Percentiles rank a stretch among this genome's conserved stretches.
Conservation (phyloP, 2,888 invertebrate species). For the Abrostola tripartita region DNA sequence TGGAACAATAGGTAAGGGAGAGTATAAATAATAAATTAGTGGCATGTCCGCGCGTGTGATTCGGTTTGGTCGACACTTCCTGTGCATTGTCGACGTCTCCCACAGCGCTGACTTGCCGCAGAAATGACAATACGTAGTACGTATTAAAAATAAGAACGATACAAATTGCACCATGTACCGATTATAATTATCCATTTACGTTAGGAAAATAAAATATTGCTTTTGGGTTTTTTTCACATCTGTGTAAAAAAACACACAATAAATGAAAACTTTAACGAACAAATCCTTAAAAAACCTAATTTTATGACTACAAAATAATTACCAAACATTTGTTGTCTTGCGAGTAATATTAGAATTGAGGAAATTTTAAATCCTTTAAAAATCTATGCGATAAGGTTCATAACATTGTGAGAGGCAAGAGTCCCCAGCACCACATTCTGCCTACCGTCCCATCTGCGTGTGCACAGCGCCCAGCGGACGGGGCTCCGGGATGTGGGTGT, state of each 20-base stretch:
- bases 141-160: not conserved
- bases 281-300: too few relatives aligned
- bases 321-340: too few relatives aligned
- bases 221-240: too few relatives aligned
- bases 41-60: slow-evolving; percentile 77
- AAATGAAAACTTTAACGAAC: too few relatives aligned
- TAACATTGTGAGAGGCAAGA: not conserved
- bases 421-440: slow-evolving; percentile 4
- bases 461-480: slow-evolving; percentile 4
- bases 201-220: too few relatives aligned
- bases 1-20: slow-evolving; percentile 71
- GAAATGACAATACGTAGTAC: slow-evolving; percentile 37
- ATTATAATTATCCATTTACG: too few relatives aligned
- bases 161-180: too few relatives aligned
- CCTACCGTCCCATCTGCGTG: slow-evolving; percentile 36
- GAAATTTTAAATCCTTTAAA: too few relatives aligned
- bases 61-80: slow-evolving; percentile 85
- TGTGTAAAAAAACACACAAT: too few relatives aligned
- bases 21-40: slow-evolving; percentile 76
- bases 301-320: too few relatives aligned
- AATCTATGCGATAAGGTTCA: too few relatives aligned
- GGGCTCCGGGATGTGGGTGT: slow-evolving; percentile 77
- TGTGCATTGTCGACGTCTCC: slow-evolving; percentile 83
- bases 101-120: slow-evolving; percentile 70
- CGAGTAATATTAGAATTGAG: too few relatives aligned